Conservation (phyloP, 2,888 invertebrate species). For the Malacosoma neustria region DNA sequence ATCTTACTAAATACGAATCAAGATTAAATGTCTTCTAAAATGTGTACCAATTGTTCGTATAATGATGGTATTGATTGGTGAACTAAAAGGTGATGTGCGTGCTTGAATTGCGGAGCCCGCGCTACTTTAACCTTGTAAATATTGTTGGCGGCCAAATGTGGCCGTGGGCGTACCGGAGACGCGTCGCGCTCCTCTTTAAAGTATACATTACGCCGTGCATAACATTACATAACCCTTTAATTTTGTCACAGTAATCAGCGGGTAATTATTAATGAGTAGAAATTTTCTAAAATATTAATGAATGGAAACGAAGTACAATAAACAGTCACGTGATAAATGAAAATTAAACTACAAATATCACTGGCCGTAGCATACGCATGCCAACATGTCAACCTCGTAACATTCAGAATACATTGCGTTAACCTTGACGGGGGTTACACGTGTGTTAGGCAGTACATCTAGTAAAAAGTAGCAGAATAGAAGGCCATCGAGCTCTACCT, state of each 20-base stretch:
- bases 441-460: not conserved
- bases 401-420: not conserved
- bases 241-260: not conserved
- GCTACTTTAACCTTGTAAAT: constrained; percentile 51
- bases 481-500: not conserved
- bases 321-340: not conserved
- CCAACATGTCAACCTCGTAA: not conserved
- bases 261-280: not conserved
- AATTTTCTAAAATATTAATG: not conserved
- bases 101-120: constrained; percentile 45
- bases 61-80: no score
- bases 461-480: not conserved
- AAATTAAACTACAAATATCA: not conserved
- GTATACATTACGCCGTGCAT: constrained; percentile 22
- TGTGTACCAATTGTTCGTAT: no score
- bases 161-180: constrained; percentile 50
- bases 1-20: no score
- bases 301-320: not conserved
- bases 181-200: constrained; percentile 31
- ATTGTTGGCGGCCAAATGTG: constrained; percentile 46
- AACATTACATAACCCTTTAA: constrained; percentile 40
- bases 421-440: not conserved
- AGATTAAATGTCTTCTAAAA: no score
- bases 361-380: not conserved
- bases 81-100: constrained; percentile 20